phyloP scores from a whole-genome alignment of 2,113 vertebrate genomes.

The Passer montanus region DNA sequence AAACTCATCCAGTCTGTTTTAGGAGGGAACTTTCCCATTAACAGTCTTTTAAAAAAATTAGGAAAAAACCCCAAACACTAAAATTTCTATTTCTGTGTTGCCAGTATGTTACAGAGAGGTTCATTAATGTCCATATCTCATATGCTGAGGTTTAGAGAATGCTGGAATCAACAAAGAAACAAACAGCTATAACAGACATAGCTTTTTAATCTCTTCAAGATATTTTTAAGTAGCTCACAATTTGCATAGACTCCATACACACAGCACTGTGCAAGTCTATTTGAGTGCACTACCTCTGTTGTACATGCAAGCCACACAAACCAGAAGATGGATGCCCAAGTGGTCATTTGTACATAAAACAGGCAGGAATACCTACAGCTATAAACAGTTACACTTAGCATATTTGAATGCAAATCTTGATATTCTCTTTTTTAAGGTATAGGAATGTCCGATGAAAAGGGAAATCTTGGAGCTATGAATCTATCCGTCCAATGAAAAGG shows the following conservation, averaged over 20 bases:
- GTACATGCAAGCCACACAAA: background rate
- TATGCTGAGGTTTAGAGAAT: background rate
- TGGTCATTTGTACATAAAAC: constrained; percentile 16
- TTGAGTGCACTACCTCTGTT: background rate
- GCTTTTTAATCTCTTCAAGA: background rate
- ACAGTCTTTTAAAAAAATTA: background rate
- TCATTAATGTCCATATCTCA: background rate
- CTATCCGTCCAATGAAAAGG: background rate
- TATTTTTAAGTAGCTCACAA: background rate
- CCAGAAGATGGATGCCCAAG: background rate
- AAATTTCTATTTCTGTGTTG: background rate
- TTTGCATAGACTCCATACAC: background rate
- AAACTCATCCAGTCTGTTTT: background rate
- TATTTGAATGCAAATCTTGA: background rate
- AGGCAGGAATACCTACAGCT: background rate
- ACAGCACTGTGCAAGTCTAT: background rate
- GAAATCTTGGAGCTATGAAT: background rate
- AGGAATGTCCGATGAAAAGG: background rate
- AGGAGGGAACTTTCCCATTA: background rate
- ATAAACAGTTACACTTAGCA: background rate
- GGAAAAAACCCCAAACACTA: too few species aligned
- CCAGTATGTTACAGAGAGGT: background rate
- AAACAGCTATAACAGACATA: background rate
- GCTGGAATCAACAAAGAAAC: background rate
- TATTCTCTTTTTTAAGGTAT: background rate